A percentile compares a stretch with the other conserved stretches of the same genome.
Conservation (phyloP, 2,888 invertebrate genomes). For the Carpatolechia fugitivella region DNA sequence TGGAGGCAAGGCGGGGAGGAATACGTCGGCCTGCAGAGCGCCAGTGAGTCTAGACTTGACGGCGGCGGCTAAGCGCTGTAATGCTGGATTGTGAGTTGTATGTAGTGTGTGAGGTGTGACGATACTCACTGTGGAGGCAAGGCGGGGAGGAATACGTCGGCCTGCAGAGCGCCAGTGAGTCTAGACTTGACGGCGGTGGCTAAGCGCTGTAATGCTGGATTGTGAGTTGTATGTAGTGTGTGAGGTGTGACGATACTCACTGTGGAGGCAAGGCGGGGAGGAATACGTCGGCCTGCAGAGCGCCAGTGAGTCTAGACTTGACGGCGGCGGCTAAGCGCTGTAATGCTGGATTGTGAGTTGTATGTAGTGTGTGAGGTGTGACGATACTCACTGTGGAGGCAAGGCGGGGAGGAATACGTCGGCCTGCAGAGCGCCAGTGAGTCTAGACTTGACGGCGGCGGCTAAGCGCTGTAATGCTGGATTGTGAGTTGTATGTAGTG, state of each 20-base stretch:
- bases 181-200: constrained; percentile 86
- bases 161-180: constrained; percentile 87
- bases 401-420: constrained; percentile 97
- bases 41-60: constrained; percentile 86
- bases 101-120: no score
- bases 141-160: constrained; percentile 96
- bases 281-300: constrained; percentile 94
- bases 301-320: constrained; percentile 85
- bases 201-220: constrained; percentile 65
- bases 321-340: constrained; percentile 85
- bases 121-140: constrained; percentile 89
- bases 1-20: constrained; percentile 94
- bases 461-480: constrained; percentile 77
- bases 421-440: constrained; percentile 88
- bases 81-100: no score
- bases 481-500: neutral
- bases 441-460: constrained; percentile 84
- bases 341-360: no score
- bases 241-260: no score
- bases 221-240: no score
- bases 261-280: constrained; percentile 94
- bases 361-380: no score
- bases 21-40: constrained; percentile 93
- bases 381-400: constrained; percentile 87
- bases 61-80: constrained; percentile 82